Evolutionary conservation across 1,140 invertebrate genomes (phyloP).

Genomic region (Phocides pigmalion): DNA sequence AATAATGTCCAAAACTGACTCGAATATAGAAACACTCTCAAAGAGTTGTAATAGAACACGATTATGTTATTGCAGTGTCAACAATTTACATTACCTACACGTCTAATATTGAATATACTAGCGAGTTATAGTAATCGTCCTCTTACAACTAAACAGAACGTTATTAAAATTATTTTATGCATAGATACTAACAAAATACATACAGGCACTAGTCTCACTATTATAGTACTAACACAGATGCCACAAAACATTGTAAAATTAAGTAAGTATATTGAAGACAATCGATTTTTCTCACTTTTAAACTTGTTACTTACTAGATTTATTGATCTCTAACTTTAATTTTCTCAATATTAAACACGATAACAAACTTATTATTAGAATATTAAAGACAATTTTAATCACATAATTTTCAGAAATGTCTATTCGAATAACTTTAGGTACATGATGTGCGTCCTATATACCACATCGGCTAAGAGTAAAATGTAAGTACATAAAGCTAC

Average conservation of each 20-base stretch:
- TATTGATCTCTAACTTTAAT: background rate
- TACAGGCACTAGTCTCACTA: conserved; percentile 51
- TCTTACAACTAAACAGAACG: background rate
- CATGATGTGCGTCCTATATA: background rate
- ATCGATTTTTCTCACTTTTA: background rate
- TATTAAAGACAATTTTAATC: background rate
- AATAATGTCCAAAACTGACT: too few species aligned
- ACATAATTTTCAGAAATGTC: background rate
- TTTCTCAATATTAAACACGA: background rate
- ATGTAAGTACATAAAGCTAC: background rate
- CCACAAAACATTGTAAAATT: background rate
- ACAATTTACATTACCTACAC: too few species aligned
- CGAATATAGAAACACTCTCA: too few species aligned
- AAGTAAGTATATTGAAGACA: background rate
- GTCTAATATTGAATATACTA: too few species aligned
- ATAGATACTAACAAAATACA: conserved; percentile 32
- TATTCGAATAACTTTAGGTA: background rate
- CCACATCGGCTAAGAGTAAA: background rate
- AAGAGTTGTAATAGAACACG: too few species aligned
- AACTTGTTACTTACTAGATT: background rate
- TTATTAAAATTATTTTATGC: conserved; percentile 9
- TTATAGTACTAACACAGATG: conserved; percentile 14
- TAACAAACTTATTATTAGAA: background rate
- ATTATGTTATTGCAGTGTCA: too few species aligned
- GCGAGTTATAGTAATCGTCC: too few species aligned